Conservation (phyloP, 2,797 vertebrate species). For the Eremophila alpestris region DNA sequence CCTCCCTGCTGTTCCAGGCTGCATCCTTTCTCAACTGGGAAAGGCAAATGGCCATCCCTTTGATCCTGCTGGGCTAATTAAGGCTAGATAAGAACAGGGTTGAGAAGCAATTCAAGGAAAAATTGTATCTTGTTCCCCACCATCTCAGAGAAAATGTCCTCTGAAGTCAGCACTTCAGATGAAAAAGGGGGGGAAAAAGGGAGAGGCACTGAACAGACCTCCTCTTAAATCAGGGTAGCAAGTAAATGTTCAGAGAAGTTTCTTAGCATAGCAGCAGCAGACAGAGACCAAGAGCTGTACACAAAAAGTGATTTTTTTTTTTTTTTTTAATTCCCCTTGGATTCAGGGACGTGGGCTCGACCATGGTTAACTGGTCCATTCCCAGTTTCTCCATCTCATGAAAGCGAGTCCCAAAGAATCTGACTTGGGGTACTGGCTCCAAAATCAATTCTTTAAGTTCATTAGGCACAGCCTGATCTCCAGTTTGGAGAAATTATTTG, state of each 20-base stretch:
- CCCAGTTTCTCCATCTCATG: not conserved
- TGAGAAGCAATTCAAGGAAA: not conserved
- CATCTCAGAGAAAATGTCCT: not conserved
- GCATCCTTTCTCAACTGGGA: not conserved
- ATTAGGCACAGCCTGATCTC: not conserved
- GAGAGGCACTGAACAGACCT: not conserved
- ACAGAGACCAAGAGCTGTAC: not conserved
- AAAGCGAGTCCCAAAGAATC: not conserved
- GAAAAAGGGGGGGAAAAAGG: fast-evolving
- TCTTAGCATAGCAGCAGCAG: not conserved
- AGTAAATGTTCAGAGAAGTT: not conserved
- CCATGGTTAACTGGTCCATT: not conserved
- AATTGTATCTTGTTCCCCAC: not conserved
- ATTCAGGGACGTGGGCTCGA: not conserved
- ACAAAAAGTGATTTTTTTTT: not conserved
- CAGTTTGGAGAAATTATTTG: not conserved
- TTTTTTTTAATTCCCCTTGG: not conserved
- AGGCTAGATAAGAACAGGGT: not conserved
- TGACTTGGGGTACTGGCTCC: not conserved
- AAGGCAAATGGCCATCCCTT: not conserved
- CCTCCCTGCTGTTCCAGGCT: fast-evolving
- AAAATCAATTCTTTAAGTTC: not conserved
- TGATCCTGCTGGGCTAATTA: not conserved
- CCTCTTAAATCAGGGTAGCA: not conserved
- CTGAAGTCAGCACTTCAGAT: not conserved